These are phyloP conservation scores for Microcebus ravelobensis DNA, from an alignment of 2,113 vertebrate genomes.

Conservation along the genomic window DNA sequence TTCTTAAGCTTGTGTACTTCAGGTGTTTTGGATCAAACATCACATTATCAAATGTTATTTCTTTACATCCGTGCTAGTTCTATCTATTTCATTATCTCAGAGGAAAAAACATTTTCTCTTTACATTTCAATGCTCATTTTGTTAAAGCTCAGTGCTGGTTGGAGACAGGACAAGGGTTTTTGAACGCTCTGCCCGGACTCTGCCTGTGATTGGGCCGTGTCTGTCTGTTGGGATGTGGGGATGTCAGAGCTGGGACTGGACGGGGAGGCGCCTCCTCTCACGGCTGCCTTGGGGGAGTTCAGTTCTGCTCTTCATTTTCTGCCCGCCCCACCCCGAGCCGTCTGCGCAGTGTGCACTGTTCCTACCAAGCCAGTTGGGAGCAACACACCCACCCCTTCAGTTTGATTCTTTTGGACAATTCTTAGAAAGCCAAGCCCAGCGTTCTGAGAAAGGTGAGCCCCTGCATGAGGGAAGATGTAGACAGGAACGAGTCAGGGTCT, in stretches of 20 bases:
- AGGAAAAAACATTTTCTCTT: not conserved
- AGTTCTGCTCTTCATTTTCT: not conserved
- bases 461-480: not conserved
- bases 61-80: not conserved
- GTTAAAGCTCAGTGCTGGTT: not conserved
- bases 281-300: rapidly evolving
- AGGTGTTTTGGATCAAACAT: not conserved
- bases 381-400: no score
- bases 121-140: not conserved
- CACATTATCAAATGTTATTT: not conserved
- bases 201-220: not conserved
- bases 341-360: not conserved
- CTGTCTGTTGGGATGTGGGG: not conserved
- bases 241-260: not conserved
- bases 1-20: not conserved
- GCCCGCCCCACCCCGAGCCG: not conserved
- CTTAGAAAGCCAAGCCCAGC: not conserved
- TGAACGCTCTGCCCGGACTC: not conserved
- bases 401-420: not conserved
- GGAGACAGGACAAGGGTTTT: not conserved
- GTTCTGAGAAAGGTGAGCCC: no score
- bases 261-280: rapidly evolving
- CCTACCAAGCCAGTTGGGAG: not conserved
- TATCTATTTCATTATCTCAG: not conserved
- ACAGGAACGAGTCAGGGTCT: not conserved